Percentiles rank a stretch among this genome's conserved stretches.
phyloP scores from a whole-genome alignment of 2,113 vertebrate species.

The Toxostoma redivivum region DNA sequence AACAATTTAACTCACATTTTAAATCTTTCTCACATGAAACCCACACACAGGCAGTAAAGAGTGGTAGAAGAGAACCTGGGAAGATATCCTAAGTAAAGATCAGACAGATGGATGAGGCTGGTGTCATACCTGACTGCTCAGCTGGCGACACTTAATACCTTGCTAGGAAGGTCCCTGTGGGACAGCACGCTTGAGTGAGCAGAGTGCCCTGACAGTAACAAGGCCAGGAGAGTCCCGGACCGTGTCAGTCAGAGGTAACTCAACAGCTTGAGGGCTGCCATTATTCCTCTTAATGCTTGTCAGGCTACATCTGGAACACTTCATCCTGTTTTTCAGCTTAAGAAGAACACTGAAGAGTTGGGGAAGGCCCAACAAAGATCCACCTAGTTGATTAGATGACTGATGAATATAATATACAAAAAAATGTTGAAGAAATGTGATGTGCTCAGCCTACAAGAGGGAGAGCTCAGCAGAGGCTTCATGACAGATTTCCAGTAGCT shows the following conservation, averaged over 20 bases:
- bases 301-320: background rate
- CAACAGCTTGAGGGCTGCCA: background rate
- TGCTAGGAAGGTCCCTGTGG: background rate
- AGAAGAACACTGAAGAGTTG: background rate
- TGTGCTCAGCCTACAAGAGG: background rate
- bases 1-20: background rate
- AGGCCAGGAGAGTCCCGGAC: background rate
- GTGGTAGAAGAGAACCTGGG: background rate
- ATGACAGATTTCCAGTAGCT: background rate
- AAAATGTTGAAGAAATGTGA: background rate
- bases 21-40: background rate
- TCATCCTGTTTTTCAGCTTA: background rate
- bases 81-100: background rate
- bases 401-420: background rate
- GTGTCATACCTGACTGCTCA: background rate
- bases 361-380: background rate
- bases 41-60: background rate
- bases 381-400: background rate
- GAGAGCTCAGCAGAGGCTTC: background rate
- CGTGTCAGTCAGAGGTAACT: background rate
- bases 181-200: background rate
- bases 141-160: background rate
- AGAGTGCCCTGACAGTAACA: background rate
- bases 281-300: background rate
- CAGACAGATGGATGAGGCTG: background rate